A percentile compares a stretch with the other conserved stretches of the same genome.
Evolutionary conservation across 35 echinoderm and acorn worm species (phyloP).

Genomic region (Acanthaster planci): DNA sequence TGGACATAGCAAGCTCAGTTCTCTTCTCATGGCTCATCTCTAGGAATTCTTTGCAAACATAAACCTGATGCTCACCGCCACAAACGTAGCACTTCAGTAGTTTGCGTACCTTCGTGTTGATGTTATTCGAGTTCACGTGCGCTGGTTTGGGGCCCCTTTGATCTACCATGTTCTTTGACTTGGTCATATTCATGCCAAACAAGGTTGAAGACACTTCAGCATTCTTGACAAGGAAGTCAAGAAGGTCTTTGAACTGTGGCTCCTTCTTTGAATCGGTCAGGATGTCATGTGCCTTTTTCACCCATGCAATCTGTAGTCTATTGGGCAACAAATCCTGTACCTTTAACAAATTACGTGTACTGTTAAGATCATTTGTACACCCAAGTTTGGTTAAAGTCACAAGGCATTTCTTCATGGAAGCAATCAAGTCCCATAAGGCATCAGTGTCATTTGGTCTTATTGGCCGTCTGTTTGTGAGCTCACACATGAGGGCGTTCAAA

Average conservation of each 20-base stretch:
- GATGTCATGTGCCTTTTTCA: conserved; percentile 48
- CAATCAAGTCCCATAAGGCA: conserved; percentile 41
- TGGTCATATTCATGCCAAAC: background rate
- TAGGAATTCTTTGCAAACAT: conserved; percentile 10
- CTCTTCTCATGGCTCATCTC: conserved; percentile 3
- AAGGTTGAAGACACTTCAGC: conserved; percentile 5
- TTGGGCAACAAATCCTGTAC: conserved; percentile 41
- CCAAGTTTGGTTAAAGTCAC: conserved; percentile 40
- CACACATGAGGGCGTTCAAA: conserved; percentile 44
- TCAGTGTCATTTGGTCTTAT: conserved; percentile 44
- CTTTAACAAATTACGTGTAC: conserved; percentile 29
- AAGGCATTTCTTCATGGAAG: conserved; percentile 51
- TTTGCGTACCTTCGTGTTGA: background rate
- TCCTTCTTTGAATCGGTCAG: background rate
- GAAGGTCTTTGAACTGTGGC: conserved; percentile 4
- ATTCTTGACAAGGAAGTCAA: background rate
- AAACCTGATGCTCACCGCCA: background rate
- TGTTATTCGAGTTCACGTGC: background rate
- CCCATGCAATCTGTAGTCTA: conserved; percentile 48
- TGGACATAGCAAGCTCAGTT: conserved; percentile 17
- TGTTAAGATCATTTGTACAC: conserved; percentile 47
- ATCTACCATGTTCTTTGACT: background rate
- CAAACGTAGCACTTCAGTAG: background rate
- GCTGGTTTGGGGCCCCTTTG: background rate
- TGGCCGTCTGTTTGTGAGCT: conserved; percentile 3